Base-by-base conservation (phyloP, 2,113 vertebrate genomes). In the Festucalex cinctus region DNA sequence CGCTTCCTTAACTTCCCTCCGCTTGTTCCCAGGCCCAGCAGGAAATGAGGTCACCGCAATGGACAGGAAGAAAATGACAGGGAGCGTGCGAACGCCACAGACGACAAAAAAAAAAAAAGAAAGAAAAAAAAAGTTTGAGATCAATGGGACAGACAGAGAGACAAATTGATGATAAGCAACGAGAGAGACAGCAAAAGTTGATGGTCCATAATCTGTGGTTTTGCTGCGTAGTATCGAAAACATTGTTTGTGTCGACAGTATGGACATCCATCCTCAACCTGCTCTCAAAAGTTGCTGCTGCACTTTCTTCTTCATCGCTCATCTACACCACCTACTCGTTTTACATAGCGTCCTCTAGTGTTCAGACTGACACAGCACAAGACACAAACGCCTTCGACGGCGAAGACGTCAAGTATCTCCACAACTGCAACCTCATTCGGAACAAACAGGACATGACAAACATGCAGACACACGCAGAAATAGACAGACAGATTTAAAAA, bases 41-140 rank as follows among this genome's bases (percentile, higher is more conserved):
- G 84, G 83, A 88, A 85, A 81, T 84, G 81, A 81, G 84, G 79
- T 84, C 66, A 24, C 54, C 64, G 79, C 77, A 71, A 83, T 82
- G 22, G 13, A 41, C 22, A 79, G 64, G 69, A 24, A 35, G 69
- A 5, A 64, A 19, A 65, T 77, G 79, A 84, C 77, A 58, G 68
- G 68, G 65, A 69, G 35, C 0, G 10, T 14, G 62, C 12, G 43
- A 17, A 44, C 43, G 3, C 16, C 39, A 41, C 39, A 41, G 16
- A 32, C 28, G 28, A 32, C 2, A 4, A 2, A 46, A 12, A 46
- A 20, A 51, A 20, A 9, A 22, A 51, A 10, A 51, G 8, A 22
- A 10, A 13, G 9, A 1, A 6, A 49, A n/a, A 10, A 3, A 49
- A 2, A 19, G 6, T 3, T 51, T 51, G 8, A 51, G 20, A 51